Evolutionary conservation across 2,888 invertebrate genomes (phyloP).

Genomic region (Synanthedon vespiformis): DNA sequence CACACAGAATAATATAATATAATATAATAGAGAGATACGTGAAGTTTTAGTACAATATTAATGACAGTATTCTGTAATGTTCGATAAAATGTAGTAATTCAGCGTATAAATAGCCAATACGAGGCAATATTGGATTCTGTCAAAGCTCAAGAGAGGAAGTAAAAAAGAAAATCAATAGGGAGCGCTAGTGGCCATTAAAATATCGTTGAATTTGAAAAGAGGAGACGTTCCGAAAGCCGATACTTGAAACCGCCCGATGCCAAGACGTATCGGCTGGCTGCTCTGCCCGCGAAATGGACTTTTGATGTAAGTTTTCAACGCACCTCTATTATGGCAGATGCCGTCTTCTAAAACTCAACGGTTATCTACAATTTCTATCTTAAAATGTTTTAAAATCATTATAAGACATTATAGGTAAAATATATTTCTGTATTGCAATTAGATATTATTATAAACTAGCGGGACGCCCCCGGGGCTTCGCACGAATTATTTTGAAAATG

Average conservation of each 20-base stretch:
- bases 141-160: constrained; percentile 19
- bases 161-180: constrained; percentile 43
- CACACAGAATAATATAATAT: too few relatives aligned
- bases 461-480: too few relatives aligned
- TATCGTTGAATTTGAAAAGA: constrained; percentile 64
- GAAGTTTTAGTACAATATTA: too few relatives aligned
- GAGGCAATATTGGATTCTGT: constrained; percentile 45
- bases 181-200: constrained; percentile 66
- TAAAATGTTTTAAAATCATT: too few relatives aligned
- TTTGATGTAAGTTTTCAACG: constrained; percentile 52
- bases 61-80: too few relatives aligned
- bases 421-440: too few relatives aligned
- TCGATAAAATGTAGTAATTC: too few relatives aligned
- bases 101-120: constrained; percentile 46
- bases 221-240: constrained; percentile 36
- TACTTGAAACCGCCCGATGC: constrained; percentile 27
- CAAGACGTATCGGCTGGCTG: constrained; percentile 43
- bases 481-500: too few relatives aligned
- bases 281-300: constrained; percentile 42
- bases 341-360: background rate
- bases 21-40: too few relatives aligned
- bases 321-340: constrained; percentile 11
- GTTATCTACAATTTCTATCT: constrained; percentile 9
- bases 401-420: too few relatives aligned
- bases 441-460: too few relatives aligned